A percentile compares a stretch with the other conserved stretches of the same genome.
Conservation (phyloP, 2,888 invertebrate genomes). For the Anthophora plumipes region DNA sequence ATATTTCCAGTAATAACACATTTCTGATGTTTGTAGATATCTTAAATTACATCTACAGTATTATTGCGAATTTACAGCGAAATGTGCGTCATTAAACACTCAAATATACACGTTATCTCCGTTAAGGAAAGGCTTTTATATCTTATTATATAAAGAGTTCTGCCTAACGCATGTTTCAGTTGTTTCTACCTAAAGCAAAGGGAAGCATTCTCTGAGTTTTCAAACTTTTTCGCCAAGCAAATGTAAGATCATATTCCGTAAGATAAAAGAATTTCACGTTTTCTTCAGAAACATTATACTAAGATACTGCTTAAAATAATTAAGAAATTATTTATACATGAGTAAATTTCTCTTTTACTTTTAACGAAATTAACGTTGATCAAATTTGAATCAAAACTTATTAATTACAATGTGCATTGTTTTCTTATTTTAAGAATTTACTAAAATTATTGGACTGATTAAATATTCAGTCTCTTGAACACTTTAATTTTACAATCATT, state of each 20-base stretch:
- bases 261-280: neutral
- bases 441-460: no score
- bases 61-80: constrained; percentile 39
- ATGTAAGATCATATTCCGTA: constrained; percentile 18
- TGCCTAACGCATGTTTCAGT: constrained; percentile 29
- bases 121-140: constrained; percentile 33
- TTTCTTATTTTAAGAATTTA: no score
- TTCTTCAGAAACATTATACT: no score
- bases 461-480: no score
- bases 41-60: constrained; percentile 39
- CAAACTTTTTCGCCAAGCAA: neutral
- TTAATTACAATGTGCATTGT: no score
- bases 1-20: constrained; percentile 4
- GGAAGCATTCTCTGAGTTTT: constrained; percentile 22
- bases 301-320: neutral
- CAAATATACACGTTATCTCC: constrained; percentile 55
- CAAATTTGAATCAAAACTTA: no score
- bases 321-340: no score
- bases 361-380: neutral
- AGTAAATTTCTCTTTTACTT: neutral
- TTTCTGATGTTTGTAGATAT: constrained; percentile 39
- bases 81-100: constrained; percentile 60
- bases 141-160: constrained; percentile 64
- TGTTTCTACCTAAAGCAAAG: neutral
- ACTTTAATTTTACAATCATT: no score